Evolutionary conservation across 2,113 vertebrate genomes (phyloP).

Genomic region (Brevimyrus niger): DNA sequence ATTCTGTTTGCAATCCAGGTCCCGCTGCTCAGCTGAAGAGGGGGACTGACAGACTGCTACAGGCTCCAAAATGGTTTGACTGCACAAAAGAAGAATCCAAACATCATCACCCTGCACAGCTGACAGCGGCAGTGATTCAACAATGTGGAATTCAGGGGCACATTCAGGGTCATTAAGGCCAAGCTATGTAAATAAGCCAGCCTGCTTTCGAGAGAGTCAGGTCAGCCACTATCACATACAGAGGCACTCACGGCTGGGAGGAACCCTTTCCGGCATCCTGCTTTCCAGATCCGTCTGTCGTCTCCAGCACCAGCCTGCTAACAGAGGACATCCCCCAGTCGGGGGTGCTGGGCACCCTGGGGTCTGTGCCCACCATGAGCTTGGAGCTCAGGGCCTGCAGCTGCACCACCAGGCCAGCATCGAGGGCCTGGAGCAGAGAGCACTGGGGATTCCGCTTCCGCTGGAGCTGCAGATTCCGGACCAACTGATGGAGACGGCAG

Average conservation of each 20-base stretch:
- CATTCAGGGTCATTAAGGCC: background rate
- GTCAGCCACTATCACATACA: background rate
- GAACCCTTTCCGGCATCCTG: background rate
- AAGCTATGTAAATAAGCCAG: background rate
- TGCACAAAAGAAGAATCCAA: background rate
- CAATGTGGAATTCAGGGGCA: background rate
- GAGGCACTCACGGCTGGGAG: background rate
- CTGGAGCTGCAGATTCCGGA: constrained; percentile 71
- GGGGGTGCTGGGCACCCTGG: constrained; percentile 38
- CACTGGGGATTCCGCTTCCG: constrained; percentile 80
- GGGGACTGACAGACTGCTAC: background rate
- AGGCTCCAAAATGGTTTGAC: background rate
- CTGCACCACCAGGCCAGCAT: constrained; percentile 71
- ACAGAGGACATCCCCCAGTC: background rate
- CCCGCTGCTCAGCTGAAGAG: background rate
- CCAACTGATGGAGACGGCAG: constrained; percentile 49
- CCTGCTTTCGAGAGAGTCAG: background rate
- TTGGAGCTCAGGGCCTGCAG: constrained; percentile 72
- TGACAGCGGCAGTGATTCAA: background rate
- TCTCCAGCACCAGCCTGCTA: background rate
- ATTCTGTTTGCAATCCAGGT: background rate
- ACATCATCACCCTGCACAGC: background rate
- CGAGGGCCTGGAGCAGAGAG: constrained; percentile 69
- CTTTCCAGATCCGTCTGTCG: background rate
- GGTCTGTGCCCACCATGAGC: constrained; percentile 64